These are phyloP conservation scores for Drosophila bocqueti DNA, from an alignment of 1,140 invertebrate species.

Conservation along the genomic window DNA sequence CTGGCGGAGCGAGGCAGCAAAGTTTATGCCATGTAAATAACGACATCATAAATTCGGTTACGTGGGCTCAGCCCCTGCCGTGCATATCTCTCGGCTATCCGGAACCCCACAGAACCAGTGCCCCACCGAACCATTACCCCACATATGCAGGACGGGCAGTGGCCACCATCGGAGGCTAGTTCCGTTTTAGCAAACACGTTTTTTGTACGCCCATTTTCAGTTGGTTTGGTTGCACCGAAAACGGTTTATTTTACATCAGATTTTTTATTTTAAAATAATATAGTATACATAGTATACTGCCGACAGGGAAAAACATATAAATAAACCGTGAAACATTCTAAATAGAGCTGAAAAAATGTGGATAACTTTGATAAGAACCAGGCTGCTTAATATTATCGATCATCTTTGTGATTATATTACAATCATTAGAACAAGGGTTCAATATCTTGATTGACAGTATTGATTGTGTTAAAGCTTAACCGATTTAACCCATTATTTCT, in stretches of 20 bases:
- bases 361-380: background rate
- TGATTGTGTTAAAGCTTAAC: background rate
- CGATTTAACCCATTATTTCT: background rate
- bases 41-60: slow-evolving; percentile 81
- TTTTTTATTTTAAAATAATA: background rate
- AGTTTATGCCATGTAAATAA: slow-evolving; percentile 81
- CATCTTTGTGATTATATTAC: background rate
- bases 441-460: background rate
- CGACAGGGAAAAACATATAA: too few species aligned
- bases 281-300: background rate
- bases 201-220: slow-evolving; percentile 27
- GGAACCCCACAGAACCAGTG: slow-evolving; percentile 17
- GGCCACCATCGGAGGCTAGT: slow-evolving; percentile 58
- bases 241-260: slow-evolving; percentile 2
- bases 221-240: slow-evolving; percentile 17
- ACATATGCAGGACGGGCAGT: slow-evolving; percentile 30
- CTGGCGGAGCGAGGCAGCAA: slow-evolving; percentile 53
- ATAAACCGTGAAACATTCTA: background rate
- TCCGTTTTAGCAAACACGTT: slow-evolving; percentile 72
- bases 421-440: background rate
- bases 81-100: slow-evolving; percentile 66
- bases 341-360: background rate
- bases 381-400: background rate
- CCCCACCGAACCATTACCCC: slow-evolving; percentile 21
- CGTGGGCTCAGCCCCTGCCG: slow-evolving; percentile 37